Percentiles rank a stretch among this genome's conserved stretches.
phyloP scores from a whole-genome alignment of 2,888 invertebrate species.

The Myopa tessellatipennis region DNA sequence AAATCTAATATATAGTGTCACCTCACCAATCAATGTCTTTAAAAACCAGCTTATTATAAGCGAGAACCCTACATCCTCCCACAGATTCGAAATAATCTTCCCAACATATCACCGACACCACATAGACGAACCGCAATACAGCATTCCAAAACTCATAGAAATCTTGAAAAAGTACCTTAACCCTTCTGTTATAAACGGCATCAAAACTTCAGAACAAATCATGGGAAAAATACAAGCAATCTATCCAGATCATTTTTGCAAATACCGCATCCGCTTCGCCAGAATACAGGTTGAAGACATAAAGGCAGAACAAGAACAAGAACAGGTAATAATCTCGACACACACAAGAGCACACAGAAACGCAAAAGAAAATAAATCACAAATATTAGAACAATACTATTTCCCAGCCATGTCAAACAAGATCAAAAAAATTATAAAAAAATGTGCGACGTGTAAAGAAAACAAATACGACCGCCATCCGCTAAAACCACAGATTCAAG shows the following conservation, averaged over 20 bases:
- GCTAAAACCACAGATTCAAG: not conserved
- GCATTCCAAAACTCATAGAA: slow-evolving; percentile 10
- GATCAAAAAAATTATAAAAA: not conserved
- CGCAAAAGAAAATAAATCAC: slow-evolving; percentile 6
- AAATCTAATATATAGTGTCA: slow-evolving; percentile 39
- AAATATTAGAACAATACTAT: slow-evolving; percentile 18
- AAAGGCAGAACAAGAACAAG: not conserved
- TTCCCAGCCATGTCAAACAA: not conserved
- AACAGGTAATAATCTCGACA: not conserved
- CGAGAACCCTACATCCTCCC: slow-evolving; percentile 16
- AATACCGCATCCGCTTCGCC: too few relatives aligned
- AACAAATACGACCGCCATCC: not conserved
- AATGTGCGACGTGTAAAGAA: slow-evolving; percentile 2
- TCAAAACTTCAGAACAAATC: slow-evolving; percentile 30
- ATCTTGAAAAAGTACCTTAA: slow-evolving; percentile 34
- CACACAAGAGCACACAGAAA: slow-evolving; percentile 10
- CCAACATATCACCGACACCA: slow-evolving; percentile 40
- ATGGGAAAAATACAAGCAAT: slow-evolving; percentile 36
- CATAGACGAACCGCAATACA: slow-evolving; percentile 23
- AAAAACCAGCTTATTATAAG: slow-evolving; percentile 44
- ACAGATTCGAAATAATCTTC: slow-evolving; percentile 39
- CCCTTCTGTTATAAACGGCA: slow-evolving; percentile 34
- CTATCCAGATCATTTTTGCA: slow-evolving; percentile 35
- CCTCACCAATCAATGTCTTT: slow-evolving; percentile 44
- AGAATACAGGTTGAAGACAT: not conserved